Base-by-base conservation (phyloP, 2,888 invertebrate genomes). In the Cordilura impudica region DNA sequence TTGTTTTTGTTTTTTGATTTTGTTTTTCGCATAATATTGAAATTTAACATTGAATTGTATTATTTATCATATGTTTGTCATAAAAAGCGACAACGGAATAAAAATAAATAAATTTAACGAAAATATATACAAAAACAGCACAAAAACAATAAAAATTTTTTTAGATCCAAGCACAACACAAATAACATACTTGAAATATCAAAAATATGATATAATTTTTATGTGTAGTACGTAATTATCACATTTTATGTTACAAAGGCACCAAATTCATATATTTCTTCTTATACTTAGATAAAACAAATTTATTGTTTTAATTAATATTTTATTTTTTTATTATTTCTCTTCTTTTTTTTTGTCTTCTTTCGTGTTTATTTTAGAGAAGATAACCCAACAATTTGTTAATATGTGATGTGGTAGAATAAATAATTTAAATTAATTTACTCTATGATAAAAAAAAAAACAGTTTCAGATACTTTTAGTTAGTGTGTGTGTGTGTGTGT, bases 1-100 rank as follows among this genome's bases (percentile, higher is more conserved):
- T 14, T 49, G n/a, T 31, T 16, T 18, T 31, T 21, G 2, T 63
- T 54, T 4, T 35, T 56, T 10, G 45, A 43, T 26, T 45, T 54
- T 26, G 14, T 23, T 12, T 72, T 72, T 72, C 56, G 19, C 51
- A 71, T 35, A 77, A 58, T 78, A 60, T 54, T 56, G 45, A 61
- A 14, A 54, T 53, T 74, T 78, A 74, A 71, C 78, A 75, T 66
- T 75, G 74, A 74, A 74, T 71, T 71, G 78, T 65, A 75, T 70
- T 66, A 70, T 74, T 78, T 75, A 75, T 78, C 78, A 78, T 70
- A 70, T 60, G 70, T 71, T 71, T 78, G 74, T 66, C 53, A 74
- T 70, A 65, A 74, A 73, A 43, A 31, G 10, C 5, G 3, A 51
- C 19, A 29, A 39, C 12, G 16, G 26, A 65, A 58, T n/a, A 21